Conservation (phyloP, 2,888 invertebrate species). For the Beris chalybata region DNA sequence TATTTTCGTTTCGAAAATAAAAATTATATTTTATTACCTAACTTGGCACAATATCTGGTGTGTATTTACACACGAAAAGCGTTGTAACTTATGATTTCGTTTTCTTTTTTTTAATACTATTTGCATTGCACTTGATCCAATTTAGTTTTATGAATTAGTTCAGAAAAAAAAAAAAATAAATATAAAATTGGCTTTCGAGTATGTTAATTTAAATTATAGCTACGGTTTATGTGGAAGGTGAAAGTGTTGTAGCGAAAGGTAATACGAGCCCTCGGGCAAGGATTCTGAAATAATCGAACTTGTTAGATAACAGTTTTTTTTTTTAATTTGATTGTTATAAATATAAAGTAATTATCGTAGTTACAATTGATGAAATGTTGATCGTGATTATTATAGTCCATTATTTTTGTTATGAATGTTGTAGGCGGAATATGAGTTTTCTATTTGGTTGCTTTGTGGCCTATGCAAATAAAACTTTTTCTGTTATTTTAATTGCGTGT, state of each 20-base stretch:
- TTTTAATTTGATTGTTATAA: background rate
- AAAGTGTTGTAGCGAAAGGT: conserved; percentile 21
- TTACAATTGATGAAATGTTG: no score
- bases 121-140: conserved; percentile 31
- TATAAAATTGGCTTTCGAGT: conserved; percentile 8
- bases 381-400: no score
- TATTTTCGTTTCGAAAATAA: no score
- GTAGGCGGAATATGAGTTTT: no score
- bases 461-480: no score
- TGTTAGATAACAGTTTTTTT: conserved; percentile 18
- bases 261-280: conserved; percentile 17
- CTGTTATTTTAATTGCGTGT: no score
- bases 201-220: conserved; percentile 19
- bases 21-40: no score
- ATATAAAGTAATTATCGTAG: no score
- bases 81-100: no score
- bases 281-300: conserved; percentile 21
- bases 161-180: conserved; percentile 23
- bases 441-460: background rate
- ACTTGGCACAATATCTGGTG: no score
- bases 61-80: no score
- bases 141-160: conserved; percentile 25
- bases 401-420: no score
- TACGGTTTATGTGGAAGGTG: conserved; percentile 7
- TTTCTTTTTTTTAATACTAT: conserved; percentile 1